Evolutionary conservation across 2,888 invertebrate species (phyloP).

Genomic region (Cryptus armator): DNA sequence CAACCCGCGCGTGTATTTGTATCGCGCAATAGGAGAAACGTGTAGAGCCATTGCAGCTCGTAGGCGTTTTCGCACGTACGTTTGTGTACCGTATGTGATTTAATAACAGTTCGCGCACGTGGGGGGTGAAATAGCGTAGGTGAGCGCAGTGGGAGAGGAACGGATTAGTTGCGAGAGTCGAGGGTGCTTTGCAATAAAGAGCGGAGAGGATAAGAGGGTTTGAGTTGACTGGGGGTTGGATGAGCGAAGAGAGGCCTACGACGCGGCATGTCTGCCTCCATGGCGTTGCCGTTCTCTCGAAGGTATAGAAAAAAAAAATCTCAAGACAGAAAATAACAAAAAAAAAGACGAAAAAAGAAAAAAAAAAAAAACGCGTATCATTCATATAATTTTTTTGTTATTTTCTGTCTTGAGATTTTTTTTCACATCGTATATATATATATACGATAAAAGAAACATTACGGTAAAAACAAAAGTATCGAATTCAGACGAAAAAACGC

Average conservation of each 20-base stretch:
- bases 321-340: neutral
- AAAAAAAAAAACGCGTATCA: neutral
- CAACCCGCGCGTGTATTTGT: neutral
- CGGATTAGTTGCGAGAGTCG: constrained; percentile 45
- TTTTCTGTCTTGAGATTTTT: too few species aligned
- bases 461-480: too few species aligned
- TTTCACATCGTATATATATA: too few species aligned
- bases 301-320: neutral
- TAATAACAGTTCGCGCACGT: constrained; percentile 43
- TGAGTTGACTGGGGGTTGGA: constrained; percentile 2
- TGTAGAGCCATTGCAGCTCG: neutral
- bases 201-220: constrained; percentile 14
- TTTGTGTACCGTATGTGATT: constrained; percentile 31
- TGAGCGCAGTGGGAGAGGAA: constrained; percentile 3
- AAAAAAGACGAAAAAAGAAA: neutral
- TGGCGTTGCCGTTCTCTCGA: constrained; percentile 3
- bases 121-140: constrained; percentile 16
- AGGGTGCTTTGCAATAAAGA: constrained; percentile 52
- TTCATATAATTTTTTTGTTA: too few species aligned
- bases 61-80: constrained; percentile 8
- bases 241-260: constrained; percentile 8
- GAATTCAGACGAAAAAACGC: too few species aligned
- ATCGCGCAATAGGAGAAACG: constrained; percentile 37
- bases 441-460: too few species aligned
- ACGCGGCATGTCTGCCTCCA: constrained; percentile 37